These are phyloP conservation scores for Leuctra nigra DNA, from an alignment of 2,888 invertebrate species.

Conservation along the genomic window DNA sequence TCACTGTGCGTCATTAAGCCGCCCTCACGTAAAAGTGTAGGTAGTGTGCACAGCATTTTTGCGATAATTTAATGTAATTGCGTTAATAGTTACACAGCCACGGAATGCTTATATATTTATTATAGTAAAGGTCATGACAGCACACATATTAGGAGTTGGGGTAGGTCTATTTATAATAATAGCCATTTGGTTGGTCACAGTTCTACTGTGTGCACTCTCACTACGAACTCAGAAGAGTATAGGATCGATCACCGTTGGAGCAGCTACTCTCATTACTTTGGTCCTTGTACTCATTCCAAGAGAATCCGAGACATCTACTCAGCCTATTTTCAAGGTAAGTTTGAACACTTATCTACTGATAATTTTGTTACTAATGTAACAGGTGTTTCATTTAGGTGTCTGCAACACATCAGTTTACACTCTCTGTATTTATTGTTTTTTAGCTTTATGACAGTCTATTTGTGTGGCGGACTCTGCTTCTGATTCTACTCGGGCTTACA, in stretches of 20 bases:
- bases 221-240: constrained; percentile 57
- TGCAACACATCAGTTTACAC: not conserved
- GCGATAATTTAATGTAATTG: not conserved
- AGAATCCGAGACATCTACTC: constrained; percentile 35
- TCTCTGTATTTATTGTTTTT: constrained; percentile 31
- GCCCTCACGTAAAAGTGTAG: too few relatives aligned
- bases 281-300: constrained; percentile 54
- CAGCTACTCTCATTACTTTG: constrained; percentile 50
- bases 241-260: constrained; percentile 51
- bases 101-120: constrained; percentile 30
- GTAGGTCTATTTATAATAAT: constrained; percentile 59
- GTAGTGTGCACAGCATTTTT: too few relatives aligned
- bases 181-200: constrained; percentile 55
- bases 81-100: constrained; percentile 23
- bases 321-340: constrained; percentile 46
- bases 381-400: too few relatives aligned
- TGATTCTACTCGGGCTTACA: constrained; percentile 42
- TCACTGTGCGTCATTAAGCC: too few relatives aligned
- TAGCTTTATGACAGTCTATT: constrained; percentile 49
- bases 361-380: too few relatives aligned
- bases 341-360: not conserved
- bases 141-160: constrained; percentile 48
- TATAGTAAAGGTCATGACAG: constrained; percentile 36
- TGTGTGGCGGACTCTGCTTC: constrained; percentile 45
- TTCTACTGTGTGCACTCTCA: constrained; percentile 56